These are phyloP conservation scores for Drosophila paulistorum DNA, from an alignment of 1,140 invertebrate species.

Conservation along the genomic window DNA sequence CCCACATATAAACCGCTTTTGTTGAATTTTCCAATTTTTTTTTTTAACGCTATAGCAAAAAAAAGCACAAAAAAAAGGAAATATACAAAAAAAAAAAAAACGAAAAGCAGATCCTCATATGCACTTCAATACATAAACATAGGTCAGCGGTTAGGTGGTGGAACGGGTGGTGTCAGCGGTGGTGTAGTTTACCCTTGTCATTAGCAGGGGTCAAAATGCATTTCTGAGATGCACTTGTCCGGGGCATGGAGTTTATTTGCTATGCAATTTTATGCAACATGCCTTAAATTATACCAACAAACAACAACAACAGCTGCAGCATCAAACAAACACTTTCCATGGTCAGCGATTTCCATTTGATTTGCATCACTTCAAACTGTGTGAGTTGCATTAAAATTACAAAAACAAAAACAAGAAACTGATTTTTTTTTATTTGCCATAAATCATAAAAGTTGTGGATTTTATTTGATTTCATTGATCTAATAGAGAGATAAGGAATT, in stretches of 20 bases:
- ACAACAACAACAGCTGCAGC: conserved; percentile 24
- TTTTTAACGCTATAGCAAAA: conserved; percentile 65
- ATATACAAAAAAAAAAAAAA: conserved; percentile 45
- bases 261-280: conserved; percentile 63
- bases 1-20: conserved; percentile 59
- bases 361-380: conserved; percentile 39
- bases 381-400: background rate
- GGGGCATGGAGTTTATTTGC: conserved; percentile 51
- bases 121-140: conserved; percentile 28
- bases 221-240: background rate
- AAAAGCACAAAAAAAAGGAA: conserved; percentile 56
- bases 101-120: background rate
- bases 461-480: background rate
- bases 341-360: conserved; percentile 51
- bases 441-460: background rate
- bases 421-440: background rate
- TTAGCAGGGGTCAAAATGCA: conserved; percentile 30
- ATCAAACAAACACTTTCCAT: conserved; percentile 41
- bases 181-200: conserved; percentile 37
- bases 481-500: background rate
- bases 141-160: background rate
- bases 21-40: conserved; percentile 52
- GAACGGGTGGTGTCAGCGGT: background rate
- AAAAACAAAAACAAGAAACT: background rate
- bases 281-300: conserved; percentile 41